These are phyloP conservation scores for Melanerpes aurifrons DNA, from an alignment of 2,113 vertebrate species.

Conservation along the genomic window DNA sequence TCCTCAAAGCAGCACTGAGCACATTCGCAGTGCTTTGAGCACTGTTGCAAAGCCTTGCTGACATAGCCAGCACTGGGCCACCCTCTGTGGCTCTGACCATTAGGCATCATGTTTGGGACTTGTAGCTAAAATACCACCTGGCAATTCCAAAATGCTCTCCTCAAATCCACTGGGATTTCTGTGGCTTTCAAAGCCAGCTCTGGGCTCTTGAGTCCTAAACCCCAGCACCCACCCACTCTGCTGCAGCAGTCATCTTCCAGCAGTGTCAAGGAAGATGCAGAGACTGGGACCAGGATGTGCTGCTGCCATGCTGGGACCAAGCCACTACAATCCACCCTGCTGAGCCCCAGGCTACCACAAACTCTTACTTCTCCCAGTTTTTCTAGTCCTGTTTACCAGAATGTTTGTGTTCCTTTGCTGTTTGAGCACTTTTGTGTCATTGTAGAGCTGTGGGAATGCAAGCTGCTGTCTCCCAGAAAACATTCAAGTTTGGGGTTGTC, in stretches of 20 bases:
- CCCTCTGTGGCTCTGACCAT: neutral
- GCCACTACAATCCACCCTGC: neutral
- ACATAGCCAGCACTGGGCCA: neutral
- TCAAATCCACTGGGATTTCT: neutral
- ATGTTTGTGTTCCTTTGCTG: neutral
- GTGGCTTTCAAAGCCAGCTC: neutral
- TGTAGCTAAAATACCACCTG: neutral
- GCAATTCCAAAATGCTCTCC: neutral
- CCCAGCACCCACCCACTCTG: neutral
- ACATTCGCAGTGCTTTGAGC: neutral
- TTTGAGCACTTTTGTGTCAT: fast-evolving
- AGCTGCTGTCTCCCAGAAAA: neutral
- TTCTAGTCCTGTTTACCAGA: neutral
- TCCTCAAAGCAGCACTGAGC: fast-evolving
- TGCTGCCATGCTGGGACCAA: neutral
- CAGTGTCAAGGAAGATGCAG: fast-evolving
- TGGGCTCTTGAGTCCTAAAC: neutral
- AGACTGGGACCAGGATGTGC: fast-evolving
- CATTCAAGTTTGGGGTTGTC: too few relatives aligned
- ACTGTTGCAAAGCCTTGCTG: neutral
- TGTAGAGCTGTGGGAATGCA: neutral
- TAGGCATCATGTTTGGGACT: neutral
- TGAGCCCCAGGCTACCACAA: neutral
- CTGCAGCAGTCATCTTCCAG: neutral
- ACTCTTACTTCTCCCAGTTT: neutral